These are phyloP conservation scores for Esox niger DNA, from an alignment of 2,113 vertebrate genomes.

Conservation along the genomic window DNA sequence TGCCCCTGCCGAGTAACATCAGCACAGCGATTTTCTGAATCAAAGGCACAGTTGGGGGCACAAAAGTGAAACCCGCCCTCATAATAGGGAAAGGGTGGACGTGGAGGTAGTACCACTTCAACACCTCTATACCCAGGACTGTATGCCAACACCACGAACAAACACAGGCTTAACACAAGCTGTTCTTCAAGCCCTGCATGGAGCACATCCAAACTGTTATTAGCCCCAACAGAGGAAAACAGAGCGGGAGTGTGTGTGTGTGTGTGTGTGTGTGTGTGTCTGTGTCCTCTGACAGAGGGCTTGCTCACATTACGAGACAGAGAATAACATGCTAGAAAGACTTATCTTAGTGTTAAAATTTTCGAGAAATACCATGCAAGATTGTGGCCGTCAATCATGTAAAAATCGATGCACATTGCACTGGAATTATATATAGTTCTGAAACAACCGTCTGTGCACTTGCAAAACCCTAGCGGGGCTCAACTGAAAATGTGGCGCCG, in stretches of 20 bases:
- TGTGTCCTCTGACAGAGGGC: too few relatives aligned
- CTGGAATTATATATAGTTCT: too few relatives aligned
- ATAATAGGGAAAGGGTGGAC: slow-evolving; percentile 22
- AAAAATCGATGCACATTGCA: too few relatives aligned
- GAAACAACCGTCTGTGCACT: too few relatives aligned
- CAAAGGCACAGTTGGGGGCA: slow-evolving; percentile 45
- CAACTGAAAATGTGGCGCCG: too few relatives aligned
- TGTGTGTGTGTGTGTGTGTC: slow-evolving; percentile 31
- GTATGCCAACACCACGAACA: slow-evolving; percentile 44
- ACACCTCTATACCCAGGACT: slow-evolving; percentile 12
- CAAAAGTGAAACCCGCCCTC: slow-evolving; percentile 41
- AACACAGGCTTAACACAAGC: slow-evolving; percentile 39
- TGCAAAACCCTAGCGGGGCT: too few relatives aligned
- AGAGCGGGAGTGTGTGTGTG: slow-evolving; percentile 30
- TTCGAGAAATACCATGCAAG: too few relatives aligned
- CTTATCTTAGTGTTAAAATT: too few relatives aligned
- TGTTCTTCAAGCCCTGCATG: slow-evolving; percentile 44
- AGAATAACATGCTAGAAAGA: too few relatives aligned
- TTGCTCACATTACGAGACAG: too few relatives aligned
- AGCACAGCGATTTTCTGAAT: slow-evolving; percentile 23
- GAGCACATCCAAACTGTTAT: slow-evolving; percentile 54
- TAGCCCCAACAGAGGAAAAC: slow-evolving; percentile 31
- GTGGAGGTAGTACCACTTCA: slow-evolving; percentile 31
- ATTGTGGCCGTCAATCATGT: too few relatives aligned
- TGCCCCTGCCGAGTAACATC: slow-evolving; percentile 18